These are phyloP conservation scores for Nematopogon swammerdamellus DNA, from an alignment of 2,888 invertebrate species.

Conservation along the genomic window DNA sequence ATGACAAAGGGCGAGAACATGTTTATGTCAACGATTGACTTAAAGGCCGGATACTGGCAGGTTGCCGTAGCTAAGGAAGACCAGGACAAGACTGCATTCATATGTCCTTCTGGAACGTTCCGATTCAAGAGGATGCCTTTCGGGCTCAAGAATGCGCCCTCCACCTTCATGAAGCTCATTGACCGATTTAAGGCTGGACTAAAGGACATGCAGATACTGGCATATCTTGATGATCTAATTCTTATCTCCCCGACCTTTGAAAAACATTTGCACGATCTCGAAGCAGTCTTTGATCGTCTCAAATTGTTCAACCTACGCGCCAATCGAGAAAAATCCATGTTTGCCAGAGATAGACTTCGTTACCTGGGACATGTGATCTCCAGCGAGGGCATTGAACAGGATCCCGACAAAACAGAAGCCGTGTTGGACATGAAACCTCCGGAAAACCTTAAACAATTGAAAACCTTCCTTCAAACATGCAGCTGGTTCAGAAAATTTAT, in stretches of 20 bases:
- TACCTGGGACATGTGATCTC: slow-evolving; percentile 7
- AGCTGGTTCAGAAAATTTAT: slow-evolving; percentile 20
- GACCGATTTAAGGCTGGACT: slow-evolving; percentile 13
- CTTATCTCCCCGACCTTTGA: slow-evolving; percentile 13
- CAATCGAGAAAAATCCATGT: slow-evolving; percentile 8
- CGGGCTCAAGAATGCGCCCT: slow-evolving; percentile 16
- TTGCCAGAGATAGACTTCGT: slow-evolving; percentile 2
- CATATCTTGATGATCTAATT: slow-evolving; percentile 16
- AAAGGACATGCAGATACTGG: slow-evolving; percentile 9
- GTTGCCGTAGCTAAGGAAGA: slow-evolving; percentile 13
- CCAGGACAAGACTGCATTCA: slow-evolving; percentile 16
- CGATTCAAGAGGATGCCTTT: slow-evolving; percentile 18
- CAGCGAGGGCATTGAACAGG: slow-evolving; percentile 3
- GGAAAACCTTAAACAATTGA: slow-evolving; percentile 3
- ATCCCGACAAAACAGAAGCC: slow-evolving; percentile 3
- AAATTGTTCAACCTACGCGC: slow-evolving; percentile 8
- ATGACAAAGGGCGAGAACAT: slow-evolving; percentile 12
- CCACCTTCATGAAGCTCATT: slow-evolving; percentile 17
- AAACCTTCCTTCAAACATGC: slow-evolving; percentile 14
- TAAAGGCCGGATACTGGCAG: slow-evolving; percentile 24
- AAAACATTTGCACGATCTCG: slow-evolving; percentile 11
- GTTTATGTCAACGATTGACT: slow-evolving; percentile 20
- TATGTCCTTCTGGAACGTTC: slow-evolving; percentile 16
- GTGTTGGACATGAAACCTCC: slow-evolving; percentile 5
- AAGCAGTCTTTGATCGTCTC: slow-evolving; percentile 7